phyloP scores from a whole-genome alignment of 1,140 invertebrate species.

The Temnothorax nylanderi region DNA sequence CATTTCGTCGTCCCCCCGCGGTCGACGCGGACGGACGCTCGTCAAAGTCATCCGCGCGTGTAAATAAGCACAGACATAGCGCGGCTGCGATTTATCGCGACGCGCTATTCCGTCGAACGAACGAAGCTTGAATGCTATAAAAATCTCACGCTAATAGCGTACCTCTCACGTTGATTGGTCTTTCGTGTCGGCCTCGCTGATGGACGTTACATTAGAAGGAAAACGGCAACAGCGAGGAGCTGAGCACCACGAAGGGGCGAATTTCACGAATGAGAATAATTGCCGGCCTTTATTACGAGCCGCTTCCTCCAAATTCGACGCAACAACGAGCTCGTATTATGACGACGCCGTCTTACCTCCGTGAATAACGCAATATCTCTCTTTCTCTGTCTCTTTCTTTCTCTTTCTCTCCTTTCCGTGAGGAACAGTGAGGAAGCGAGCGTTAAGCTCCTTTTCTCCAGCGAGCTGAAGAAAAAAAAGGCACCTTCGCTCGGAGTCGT shows the following conservation, averaged over 20 bases:
- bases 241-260: background rate
- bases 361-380: conserved; percentile 21
- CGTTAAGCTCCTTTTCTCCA: conserved; percentile 68
- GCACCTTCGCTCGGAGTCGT: conserved; percentile 39
- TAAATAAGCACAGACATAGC: conserved; percentile 21
- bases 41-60: conserved; percentile 26
- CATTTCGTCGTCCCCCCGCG: conserved; percentile 22
- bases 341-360: conserved; percentile 48
- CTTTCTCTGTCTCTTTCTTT: background rate
- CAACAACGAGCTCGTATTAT: conserved; percentile 63
- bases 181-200: conserved; percentile 21
- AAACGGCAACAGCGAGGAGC: background rate
- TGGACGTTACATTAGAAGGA: conserved; percentile 3
- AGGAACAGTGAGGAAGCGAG: conserved; percentile 41
- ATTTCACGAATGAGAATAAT: conserved; percentile 44
- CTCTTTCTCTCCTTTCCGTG: background rate
- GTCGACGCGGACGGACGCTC: background rate
- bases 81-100: conserved; percentile 29
- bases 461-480: conserved; percentile 22
- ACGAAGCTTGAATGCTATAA: background rate
- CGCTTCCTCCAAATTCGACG: conserved; percentile 27
- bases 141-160: conserved; percentile 21
- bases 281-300: conserved; percentile 57
- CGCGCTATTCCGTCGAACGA: background rate
- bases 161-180: conserved; percentile 11